phyloP scores from a whole-genome alignment of 2,888 invertebrate species.

The Acanthosepion esculentum region DNA sequence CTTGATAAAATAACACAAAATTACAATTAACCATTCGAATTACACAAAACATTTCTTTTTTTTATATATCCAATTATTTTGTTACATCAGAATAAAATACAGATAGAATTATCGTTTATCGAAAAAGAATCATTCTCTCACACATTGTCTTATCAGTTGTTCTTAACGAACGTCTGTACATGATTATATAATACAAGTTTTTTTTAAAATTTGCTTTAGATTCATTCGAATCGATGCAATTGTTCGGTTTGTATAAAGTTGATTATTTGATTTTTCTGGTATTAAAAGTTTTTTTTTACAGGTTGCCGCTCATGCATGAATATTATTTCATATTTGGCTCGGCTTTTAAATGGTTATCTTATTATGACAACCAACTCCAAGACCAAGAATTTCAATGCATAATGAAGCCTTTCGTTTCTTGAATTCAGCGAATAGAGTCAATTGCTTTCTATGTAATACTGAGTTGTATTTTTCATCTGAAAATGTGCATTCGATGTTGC shows the following conservation, averaged over 20 bases:
- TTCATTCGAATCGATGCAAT: neutral
- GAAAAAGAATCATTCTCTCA: neutral
- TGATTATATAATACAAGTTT: neutral
- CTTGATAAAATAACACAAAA: neutral
- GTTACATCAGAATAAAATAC: slow-evolving; percentile 10
- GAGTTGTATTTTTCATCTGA: neutral
- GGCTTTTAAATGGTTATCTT: too few relatives aligned
- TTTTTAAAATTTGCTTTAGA: neutral
- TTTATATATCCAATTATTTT: neutral
- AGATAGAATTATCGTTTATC: neutral
- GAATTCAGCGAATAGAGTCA: neutral
- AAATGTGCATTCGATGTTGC: neutral
- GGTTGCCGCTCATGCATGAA: neutral
- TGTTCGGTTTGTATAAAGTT: neutral
- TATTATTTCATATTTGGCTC: too few relatives aligned
- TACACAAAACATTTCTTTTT: neutral
- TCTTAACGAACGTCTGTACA: neutral
- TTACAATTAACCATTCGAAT: neutral
- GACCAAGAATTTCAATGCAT: neutral
- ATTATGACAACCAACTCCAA: neutral
- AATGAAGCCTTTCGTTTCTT: neutral
- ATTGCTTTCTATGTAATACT: neutral
- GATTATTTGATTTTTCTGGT: neutral
- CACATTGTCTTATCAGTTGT: neutral
- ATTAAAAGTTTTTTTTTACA: neutral